Percentiles rank a stretch among this genome's conserved stretches.
These are phyloP conservation scores for Oceanodroma tethys DNA, from an alignment of 2,113 vertebrate genomes.

Conservation along the genomic window DNA sequence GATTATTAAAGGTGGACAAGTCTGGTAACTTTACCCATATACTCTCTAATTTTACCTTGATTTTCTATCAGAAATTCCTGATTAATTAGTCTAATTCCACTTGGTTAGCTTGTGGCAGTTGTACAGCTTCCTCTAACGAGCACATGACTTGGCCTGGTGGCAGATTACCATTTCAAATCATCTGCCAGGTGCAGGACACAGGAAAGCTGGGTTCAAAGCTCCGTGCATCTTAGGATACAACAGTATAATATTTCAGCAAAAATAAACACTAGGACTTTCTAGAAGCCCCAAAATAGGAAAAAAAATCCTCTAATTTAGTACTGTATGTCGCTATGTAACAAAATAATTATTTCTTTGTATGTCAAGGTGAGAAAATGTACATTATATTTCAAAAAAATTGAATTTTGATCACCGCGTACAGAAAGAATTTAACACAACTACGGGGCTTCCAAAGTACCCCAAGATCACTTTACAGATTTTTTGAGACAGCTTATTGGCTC, in stretches of 20 bases:
- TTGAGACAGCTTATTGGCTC: background rate
- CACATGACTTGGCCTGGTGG: background rate
- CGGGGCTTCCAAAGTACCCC: background rate
- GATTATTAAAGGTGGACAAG: background rate
- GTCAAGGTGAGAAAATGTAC: background rate
- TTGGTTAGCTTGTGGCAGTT: background rate
- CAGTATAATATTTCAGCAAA: slow-evolving; percentile 27
- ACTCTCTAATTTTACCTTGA: background rate
- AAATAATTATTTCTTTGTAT: background rate
- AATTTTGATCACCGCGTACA: background rate
- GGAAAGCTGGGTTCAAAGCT: slow-evolving; percentile 12
- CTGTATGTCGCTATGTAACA: background rate
- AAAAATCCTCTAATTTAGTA: background rate
- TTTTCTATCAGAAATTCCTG: background rate
- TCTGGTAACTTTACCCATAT: background rate
- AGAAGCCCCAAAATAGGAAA: background rate
- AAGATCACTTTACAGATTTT: background rate
- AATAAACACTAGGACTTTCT: background rate
- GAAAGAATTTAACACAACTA: background rate
- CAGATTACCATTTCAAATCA: background rate
- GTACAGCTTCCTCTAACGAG: background rate
- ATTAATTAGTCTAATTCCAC: background rate
- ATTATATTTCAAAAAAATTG: background rate
- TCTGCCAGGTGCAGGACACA: background rate
- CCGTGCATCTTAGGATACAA: background rate